Conservation (phyloP, 2,797 vertebrate species). For the Xiphophorus birchmanni region DNA sequence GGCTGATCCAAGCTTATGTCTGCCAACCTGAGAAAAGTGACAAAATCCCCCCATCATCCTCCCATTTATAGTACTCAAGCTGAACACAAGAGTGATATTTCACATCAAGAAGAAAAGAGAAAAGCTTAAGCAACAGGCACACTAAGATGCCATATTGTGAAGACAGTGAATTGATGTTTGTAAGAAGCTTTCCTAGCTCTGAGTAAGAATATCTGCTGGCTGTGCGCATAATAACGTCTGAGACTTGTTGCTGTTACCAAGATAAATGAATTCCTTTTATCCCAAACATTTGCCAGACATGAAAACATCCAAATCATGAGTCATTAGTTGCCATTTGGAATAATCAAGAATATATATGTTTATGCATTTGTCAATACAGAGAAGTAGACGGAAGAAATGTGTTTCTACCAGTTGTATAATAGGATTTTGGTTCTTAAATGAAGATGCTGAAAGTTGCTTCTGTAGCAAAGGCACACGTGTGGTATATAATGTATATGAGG, state of each 20-base stretch:
- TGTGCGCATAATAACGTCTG: slow-evolving; percentile 30
- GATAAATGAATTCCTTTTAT: slow-evolving; percentile 25
- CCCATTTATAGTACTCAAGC: slow-evolving; percentile 59
- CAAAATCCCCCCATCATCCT: slow-evolving; percentile 75
- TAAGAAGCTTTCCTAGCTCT: slow-evolving; percentile 61
- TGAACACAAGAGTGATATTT: slow-evolving; percentile 65
- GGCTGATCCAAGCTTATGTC: slow-evolving; percentile 74
- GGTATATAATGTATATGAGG: not conserved
- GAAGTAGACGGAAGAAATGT: not conserved
- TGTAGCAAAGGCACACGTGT: not conserved
- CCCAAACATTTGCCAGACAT: not conserved
- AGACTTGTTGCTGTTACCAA: slow-evolving; percentile 37
- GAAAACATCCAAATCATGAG: not conserved
- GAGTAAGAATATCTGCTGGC: slow-evolving; percentile 40
- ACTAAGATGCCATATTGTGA: slow-evolving; percentile 46
- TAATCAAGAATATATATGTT: not conserved
- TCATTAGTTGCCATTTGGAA: not conserved
- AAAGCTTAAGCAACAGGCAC: slow-evolving; percentile 52
- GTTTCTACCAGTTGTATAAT: not conserved
- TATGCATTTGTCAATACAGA: not conserved
- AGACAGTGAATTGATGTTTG: slow-evolving; percentile 55
- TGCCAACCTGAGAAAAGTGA: slow-evolving; percentile 72
- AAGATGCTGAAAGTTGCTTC: not conserved
- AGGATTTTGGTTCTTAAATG: not conserved
- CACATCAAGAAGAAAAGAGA: slow-evolving; percentile 44